These are phyloP conservation scores for Eupithecia dodoneata DNA, from an alignment of 2,888 invertebrate genomes.

Conservation along the genomic window DNA sequence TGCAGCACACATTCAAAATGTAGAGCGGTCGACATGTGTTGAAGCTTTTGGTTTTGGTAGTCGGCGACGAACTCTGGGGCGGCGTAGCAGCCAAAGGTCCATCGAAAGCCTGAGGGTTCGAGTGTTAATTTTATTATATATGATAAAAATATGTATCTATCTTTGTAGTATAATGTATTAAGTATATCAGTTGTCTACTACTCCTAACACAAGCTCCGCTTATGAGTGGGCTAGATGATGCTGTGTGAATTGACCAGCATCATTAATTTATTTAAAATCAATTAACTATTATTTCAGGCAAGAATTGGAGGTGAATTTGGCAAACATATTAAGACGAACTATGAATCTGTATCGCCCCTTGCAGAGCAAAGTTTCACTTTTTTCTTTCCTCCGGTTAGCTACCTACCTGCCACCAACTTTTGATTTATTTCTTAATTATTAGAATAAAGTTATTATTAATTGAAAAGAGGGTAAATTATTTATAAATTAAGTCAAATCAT, in stretches of 20 bases:
- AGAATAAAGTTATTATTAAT: too few relatives aligned
- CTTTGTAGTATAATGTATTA: neutral
- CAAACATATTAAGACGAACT: neutral
- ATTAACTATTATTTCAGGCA: neutral
- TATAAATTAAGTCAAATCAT: too few relatives aligned
- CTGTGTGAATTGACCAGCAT: neutral
- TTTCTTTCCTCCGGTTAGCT: too few relatives aligned
- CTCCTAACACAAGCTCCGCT: neutral
- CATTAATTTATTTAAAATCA: neutral
- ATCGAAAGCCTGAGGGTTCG: too few relatives aligned
- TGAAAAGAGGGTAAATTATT: too few relatives aligned
- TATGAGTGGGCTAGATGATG: neutral
- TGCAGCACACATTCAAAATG: constrained; percentile 61
- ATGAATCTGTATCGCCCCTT: too few relatives aligned
- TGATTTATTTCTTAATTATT: too few relatives aligned
- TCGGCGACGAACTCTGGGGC: neutral
- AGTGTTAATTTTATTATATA: too few relatives aligned
- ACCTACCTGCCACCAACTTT: too few relatives aligned
- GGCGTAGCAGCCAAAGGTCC: neutral
- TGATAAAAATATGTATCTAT: too few relatives aligned
- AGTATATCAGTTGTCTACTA: too few relatives aligned
- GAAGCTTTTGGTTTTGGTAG: neutral
- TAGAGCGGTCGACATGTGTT: constrained; percentile 13
- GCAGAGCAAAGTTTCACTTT: too few relatives aligned
- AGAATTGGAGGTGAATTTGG: neutral